phyloP scores from a whole-genome alignment of 2,797 vertebrate species.

The Hoplostethus atlanticus region DNA sequence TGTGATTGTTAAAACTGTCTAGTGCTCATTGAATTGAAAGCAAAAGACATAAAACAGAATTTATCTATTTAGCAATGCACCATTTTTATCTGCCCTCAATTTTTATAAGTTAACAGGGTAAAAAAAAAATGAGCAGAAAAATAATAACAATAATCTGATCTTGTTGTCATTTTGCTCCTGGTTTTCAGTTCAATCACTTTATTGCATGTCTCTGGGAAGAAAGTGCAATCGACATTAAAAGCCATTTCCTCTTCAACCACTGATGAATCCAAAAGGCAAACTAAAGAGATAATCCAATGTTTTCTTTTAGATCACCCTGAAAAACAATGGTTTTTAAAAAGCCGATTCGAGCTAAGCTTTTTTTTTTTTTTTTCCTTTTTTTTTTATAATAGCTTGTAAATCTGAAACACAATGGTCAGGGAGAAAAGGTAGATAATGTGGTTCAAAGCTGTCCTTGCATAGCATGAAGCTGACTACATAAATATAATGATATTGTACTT shows the following conservation, averaged over 20 bases:
- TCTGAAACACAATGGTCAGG: constrained; percentile 75
- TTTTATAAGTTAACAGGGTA: constrained; percentile 49
- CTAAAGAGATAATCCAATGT: constrained; percentile 68
- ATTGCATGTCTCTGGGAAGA: constrained; percentile 93
- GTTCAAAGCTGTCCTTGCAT: constrained; percentile 95
- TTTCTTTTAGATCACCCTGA: constrained; percentile 77
- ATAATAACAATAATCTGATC: constrained; percentile 43
- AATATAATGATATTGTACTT: constrained; percentile 90
- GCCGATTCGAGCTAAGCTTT: constrained; percentile 89
- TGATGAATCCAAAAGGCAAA: constrained; percentile 84
- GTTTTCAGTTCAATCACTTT: constrained; percentile 76
- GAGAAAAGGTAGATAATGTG: constrained; percentile 83
- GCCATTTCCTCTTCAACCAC: constrained; percentile 87
- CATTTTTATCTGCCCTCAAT: constrained; percentile 43
- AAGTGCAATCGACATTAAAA: constrained; percentile 91
- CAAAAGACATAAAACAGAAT: constrained; percentile 38
- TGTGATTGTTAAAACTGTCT: constrained; percentile 46
- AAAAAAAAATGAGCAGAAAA: constrained; percentile 10
- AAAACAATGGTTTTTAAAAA: constrained; percentile 64
- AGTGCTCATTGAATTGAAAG: constrained; percentile 43
- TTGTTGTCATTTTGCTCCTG: constrained; percentile 63
- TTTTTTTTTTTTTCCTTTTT: constrained; percentile 39
- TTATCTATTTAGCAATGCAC: constrained; percentile 44
- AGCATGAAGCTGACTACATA: constrained; percentile 96
- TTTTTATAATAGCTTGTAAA: constrained; percentile 86